Conservation (phyloP, 2,113 vertebrate species). For the Gila orcuttii region DNA sequence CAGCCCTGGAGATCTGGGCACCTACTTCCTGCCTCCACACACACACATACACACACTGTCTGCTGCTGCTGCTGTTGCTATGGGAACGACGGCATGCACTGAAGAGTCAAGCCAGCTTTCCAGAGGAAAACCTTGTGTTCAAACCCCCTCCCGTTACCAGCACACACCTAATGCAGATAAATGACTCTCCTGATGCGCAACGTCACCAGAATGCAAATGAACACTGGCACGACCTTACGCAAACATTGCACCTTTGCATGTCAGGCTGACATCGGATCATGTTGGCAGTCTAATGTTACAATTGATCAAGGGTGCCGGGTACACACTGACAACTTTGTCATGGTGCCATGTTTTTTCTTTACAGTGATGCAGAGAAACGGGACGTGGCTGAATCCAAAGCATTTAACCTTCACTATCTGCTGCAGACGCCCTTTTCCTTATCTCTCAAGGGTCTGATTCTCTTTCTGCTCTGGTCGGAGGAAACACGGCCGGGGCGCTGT, state of each 20-base stretch:
- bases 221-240: background rate
- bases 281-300: background rate
- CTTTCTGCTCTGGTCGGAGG: slow-evolving; percentile 5
- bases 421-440: slow-evolving; percentile 4
- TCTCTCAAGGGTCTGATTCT: slow-evolving; percentile 41
- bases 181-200: background rate
- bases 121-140: slow-evolving; percentile 54
- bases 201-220: slow-evolving; percentile 6
- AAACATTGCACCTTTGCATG: slow-evolving; percentile 7
- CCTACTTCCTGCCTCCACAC: slow-evolving; percentile 66
- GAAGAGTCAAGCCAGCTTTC: slow-evolving; percentile 71
- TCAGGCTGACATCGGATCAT: background rate
- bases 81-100: slow-evolving; percentile 79
- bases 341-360: background rate
- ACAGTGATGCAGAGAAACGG: background rate
- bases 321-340: background rate
- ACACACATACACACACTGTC: slow-evolving; percentile 61
- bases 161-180: slow-evolving; percentile 46
- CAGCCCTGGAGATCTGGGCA: slow-evolving; percentile 58
- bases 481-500: slow-evolving; percentile 1
- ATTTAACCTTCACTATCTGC: slow-evolving; percentile 26
- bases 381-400: slow-evolving; percentile 18
- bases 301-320: background rate
- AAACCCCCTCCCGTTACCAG: slow-evolving; percentile 13
- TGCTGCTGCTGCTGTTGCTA: slow-evolving; percentile 77